These are phyloP conservation scores for Microtus ochrogaster DNA, from an alignment of 2,113 vertebrate species.

Conservation along the genomic window DNA sequence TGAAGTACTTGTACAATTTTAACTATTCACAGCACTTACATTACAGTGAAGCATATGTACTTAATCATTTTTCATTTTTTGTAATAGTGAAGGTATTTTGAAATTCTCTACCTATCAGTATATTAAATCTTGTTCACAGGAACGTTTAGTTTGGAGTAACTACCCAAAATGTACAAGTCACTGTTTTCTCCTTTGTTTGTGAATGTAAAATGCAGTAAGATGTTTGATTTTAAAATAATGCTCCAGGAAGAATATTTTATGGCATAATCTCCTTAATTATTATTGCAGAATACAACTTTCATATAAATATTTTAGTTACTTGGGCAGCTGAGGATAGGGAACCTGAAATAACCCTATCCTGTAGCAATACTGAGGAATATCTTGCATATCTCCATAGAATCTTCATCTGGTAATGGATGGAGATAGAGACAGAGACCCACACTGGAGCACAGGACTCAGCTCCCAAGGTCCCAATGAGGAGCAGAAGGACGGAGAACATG, in stretches of 20 bases:
- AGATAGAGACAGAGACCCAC: too few species aligned
- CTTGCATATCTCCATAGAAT: too few species aligned
- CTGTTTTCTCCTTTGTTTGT: background rate
- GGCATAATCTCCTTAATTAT: background rate
- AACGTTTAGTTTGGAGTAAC: background rate
- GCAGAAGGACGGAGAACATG: too few species aligned
- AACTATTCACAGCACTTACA: background rate
- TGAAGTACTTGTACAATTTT: background rate
- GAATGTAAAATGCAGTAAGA: background rate
- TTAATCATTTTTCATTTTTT: background rate
- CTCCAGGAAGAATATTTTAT: background rate
- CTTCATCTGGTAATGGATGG: too few species aligned
- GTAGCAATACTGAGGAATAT: too few species aligned
- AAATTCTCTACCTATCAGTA: background rate
- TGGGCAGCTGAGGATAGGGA: too few species aligned
- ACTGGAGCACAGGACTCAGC: too few species aligned
- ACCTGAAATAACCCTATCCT: too few species aligned
- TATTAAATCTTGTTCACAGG: background rate
- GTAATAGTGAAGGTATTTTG: background rate
- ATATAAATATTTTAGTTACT: background rate
- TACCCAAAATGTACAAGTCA: background rate
- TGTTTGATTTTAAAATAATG: conserved; percentile 38
- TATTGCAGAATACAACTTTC: background rate
- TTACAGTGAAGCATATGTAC: background rate
- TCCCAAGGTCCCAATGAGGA: too few species aligned